A percentile compares a stretch with the other conserved stretches of the same genome.
Evolutionary conservation across 2,888 invertebrate genomes (phyloP).

Genomic region (Smittia aterrima): DNA sequence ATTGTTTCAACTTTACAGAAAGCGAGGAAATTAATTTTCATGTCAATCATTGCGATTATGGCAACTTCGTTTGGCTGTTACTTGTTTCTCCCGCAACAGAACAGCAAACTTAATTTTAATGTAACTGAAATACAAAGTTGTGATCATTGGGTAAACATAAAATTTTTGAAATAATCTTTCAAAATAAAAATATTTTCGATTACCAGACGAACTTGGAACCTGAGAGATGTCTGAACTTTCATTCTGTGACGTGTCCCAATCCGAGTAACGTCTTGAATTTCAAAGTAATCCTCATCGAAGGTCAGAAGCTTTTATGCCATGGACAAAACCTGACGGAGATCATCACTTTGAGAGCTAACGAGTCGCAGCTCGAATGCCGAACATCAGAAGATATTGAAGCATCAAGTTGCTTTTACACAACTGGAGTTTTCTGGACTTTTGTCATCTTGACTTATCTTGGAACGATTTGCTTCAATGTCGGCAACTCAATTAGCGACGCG

Average conservation of each 20-base stretch:
- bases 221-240: slow-evolving; percentile 13
- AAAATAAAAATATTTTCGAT: neutral
- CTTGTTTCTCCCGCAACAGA: slow-evolving; percentile 62
- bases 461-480: slow-evolving; percentile 78
- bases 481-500: slow-evolving; percentile 84
- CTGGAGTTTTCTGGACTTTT: slow-evolving; percentile 70
- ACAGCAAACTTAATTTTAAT: slow-evolving; percentile 42
- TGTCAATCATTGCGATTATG: slow-evolving; percentile 64
- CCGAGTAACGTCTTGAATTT: neutral
- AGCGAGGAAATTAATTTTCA: slow-evolving; percentile 69
- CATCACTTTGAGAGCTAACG: too few relatives aligned
- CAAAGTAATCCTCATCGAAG: neutral
- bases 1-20: slow-evolving; percentile 48
- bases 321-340: neutral
- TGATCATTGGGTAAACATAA: slow-evolving; percentile 19
- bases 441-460: slow-evolving; percentile 70
- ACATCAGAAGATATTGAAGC: slow-evolving; percentile 39
- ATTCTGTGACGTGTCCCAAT: neutral
- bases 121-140: slow-evolving; percentile 38
- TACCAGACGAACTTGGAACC: neutral
- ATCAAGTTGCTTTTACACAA: slow-evolving; percentile 57
- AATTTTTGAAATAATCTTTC: too few relatives aligned
- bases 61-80: slow-evolving; percentile 67
- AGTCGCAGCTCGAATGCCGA: neutral
- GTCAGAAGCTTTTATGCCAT: neutral